Evolutionary conservation across 2,888 invertebrate genomes (phyloP), one percentile per base, ranked within the genome.

Genomic region (Caenorhabditis angaria): DNA sequence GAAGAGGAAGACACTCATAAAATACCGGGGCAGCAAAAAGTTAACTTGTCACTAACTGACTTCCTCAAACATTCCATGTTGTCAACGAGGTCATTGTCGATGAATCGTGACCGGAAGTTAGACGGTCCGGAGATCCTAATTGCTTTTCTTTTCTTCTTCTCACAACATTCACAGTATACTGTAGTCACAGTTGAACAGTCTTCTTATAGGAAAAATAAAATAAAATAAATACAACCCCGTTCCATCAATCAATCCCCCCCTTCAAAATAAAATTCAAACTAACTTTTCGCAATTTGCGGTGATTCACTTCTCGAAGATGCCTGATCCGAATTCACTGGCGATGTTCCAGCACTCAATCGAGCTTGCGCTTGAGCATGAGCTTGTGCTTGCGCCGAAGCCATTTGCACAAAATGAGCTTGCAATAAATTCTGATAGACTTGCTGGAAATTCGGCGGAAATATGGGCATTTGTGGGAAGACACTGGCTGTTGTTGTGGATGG

Each of bases 301-400:
- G 74, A 66, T 50, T 78, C 74, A 32, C 69, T 74, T 35, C 78
- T 51, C 8, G 73, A 73, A 27, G 78, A 78, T 25, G 76, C 74
- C 28, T 76, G 68, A 63, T 78, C 78, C 24, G 76, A 76, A 51
- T 65, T 20, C 58, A 63, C 62, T 12, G 70, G 65, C 10, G 70
- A 70, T 12, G 55, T 55, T 24, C 70, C 65, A 6, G 70, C 41
- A 14, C 41, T 62, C 24, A 65, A 58, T 18, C 56, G 56, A 14
- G 41, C 41, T 10, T 41, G 41, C 41, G 5, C 8, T 18, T 12
- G 14, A 41, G 41, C 41, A 3, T 12, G 14, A 6, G 41, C 41
- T 14, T 41, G 41, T 14, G 41, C 32, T 32, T 32, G 32, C 32
- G 32, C 32, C 32, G 32, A 5, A 32, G 32, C 41, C 41, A 41